Evolutionary conservation across 2,113 vertebrate genomes (phyloP), one percentile per base, ranked within the genome.

Genomic region (Phrynocephalus versicolor): DNA sequence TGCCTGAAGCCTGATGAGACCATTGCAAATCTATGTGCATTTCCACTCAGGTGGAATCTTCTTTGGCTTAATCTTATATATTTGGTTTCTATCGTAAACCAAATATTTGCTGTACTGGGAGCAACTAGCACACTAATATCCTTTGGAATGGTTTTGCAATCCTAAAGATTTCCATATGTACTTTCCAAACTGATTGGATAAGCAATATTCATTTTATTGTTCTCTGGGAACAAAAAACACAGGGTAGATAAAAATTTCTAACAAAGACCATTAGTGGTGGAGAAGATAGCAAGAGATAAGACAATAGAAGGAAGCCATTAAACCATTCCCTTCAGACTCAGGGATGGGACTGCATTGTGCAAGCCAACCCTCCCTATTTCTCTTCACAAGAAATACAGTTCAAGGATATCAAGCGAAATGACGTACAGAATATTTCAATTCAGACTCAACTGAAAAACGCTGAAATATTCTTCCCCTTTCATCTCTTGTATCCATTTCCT

Each of bases 301-400:
- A 95, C 94, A 96, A 95, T 89, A 88, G 92, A 84, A 93, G 94
- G 95, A 96, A 95, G 88, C 84, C 84, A 74, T 81, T 85, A 86
- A 93, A 91, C 94, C 76, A 89, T 91, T 93, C 89, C 88, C 87
- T 90, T 90, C 93, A 70, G 2, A 91, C 93, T 93, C 60, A 83
- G 4, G n/a, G 72, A 92, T 89, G 88, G 0, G 23, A 74, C 39
- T 87, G 88, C 84, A 88, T 58, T 76, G 51, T 35, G 60, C 16
- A 83, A 74, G 77, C 71, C 30, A 51, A 92, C 88, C 51, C 33
- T 73, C 81, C 67, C 87, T 9, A 13, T 86, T 79, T 87, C 80
- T 39, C 81, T 76, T 87, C 39, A 85, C 89, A 90, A 73, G 23
- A 72, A 65, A 65, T 74, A 64, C 41, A 64, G 60, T 81, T 81